phyloP scores from a whole-genome alignment of 2,888 invertebrate species.

The Dysmachus trigonus region DNA sequence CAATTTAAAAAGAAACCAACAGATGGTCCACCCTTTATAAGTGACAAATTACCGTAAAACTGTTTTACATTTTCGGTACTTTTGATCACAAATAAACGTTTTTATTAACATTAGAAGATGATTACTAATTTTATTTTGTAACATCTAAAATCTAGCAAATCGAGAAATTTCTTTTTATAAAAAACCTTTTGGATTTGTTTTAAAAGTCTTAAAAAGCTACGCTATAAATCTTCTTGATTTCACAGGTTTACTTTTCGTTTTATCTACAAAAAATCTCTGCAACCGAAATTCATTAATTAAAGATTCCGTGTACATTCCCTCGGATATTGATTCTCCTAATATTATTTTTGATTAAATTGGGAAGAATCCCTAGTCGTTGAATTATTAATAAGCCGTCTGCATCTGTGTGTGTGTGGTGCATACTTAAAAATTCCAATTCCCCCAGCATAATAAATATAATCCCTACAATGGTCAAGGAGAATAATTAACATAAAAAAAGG shows the following conservation, averaged over 20 bases:
- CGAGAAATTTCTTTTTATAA: not conserved
- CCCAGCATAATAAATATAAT: slow-evolving; percentile 22
- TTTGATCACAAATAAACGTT: too few relatives aligned
- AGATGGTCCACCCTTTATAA: too few relatives aligned
- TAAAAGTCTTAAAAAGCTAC: not conserved
- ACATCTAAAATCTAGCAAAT: not conserved
- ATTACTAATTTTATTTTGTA: too few relatives aligned
- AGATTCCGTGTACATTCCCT: slow-evolving; percentile 17
- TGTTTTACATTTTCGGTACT: too few relatives aligned
- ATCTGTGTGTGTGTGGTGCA: slow-evolving; percentile 7
- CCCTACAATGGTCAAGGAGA: slow-evolving; percentile 7
- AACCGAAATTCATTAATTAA: slow-evolving; percentile 21
- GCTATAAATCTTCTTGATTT: not conserved
- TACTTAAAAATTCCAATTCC: slow-evolving; percentile 38
- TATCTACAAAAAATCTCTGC: not conserved
- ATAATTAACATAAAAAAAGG: slow-evolving; percentile 29
- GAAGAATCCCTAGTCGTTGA: slow-evolving; percentile 26
- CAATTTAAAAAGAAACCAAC: too few relatives aligned
- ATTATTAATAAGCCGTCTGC: slow-evolving; percentile 35
- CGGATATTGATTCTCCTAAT: slow-evolving; percentile 13
- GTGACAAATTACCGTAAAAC: too few relatives aligned
- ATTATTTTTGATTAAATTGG: slow-evolving; percentile 43
- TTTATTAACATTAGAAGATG: too few relatives aligned
- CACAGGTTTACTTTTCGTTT: not conserved
- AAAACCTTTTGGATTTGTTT: not conserved